A percentile compares a stretch with the other conserved stretches of the same genome.
phyloP scores from a whole-genome alignment of 1,140 invertebrate genomes.

The Solenopsis invicta region DNA sequence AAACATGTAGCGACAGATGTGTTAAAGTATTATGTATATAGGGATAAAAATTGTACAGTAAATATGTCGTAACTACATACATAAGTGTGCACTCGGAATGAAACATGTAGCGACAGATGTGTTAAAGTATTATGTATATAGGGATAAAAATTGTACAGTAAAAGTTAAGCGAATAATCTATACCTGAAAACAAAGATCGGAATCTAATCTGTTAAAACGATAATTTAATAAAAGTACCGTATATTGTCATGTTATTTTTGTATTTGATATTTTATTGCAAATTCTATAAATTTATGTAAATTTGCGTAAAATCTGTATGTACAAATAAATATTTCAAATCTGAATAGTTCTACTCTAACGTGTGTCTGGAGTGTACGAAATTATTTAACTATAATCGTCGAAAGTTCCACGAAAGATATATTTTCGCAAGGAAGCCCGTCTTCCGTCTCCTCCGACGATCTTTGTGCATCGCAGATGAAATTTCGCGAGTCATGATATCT shows the following conservation, averaged over 20 bases:
- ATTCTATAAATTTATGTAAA: not conserved
- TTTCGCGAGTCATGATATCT: slow-evolving; percentile 9
- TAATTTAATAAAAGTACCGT: not conserved
- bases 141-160: not conserved
- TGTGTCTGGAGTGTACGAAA: not conserved
- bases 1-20: not conserved
- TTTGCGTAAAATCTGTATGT: not conserved
- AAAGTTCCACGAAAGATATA: not conserved
- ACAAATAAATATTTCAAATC: not conserved
- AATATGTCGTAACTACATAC: not conserved
- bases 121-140: slow-evolving; percentile 2
- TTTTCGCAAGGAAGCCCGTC: not conserved
- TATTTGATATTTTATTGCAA: not conserved
- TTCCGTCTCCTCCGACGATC: not conserved
- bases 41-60: not conserved
- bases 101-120: not conserved
- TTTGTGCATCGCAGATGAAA: not conserved
- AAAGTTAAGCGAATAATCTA: not conserved
- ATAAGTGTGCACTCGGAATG: not conserved
- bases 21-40: slow-evolving; percentile 2
- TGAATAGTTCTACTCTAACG: not conserved
- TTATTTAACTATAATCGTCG: not conserved
- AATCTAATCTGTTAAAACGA: not conserved
- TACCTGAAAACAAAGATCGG: not conserved
- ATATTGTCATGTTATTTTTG: not conserved